Conservation (phyloP, 2,888 invertebrate genomes). For the Nudaria mundana region DNA sequence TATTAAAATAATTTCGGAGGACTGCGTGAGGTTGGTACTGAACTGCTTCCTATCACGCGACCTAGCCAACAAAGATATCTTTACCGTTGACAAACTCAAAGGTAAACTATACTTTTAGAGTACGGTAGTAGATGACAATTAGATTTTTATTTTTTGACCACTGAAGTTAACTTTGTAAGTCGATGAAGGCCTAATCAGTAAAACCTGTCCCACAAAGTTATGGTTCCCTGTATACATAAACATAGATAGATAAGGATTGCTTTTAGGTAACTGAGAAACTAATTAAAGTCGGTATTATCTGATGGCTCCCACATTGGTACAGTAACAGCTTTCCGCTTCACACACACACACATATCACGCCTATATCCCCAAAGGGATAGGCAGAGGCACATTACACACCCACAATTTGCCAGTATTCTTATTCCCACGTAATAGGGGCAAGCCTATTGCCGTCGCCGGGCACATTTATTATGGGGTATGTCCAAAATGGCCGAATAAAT, state of each 20-base stretch:
- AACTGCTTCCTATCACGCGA: slow-evolving; percentile 68
- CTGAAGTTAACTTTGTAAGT: slow-evolving; percentile 17
- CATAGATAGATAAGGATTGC: slow-evolving; percentile 53
- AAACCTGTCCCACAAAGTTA: slow-evolving; percentile 64
- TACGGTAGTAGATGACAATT: slow-evolving; percentile 20
- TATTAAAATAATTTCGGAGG: slow-evolving; percentile 76
- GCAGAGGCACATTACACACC: too few relatives aligned
- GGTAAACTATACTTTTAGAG: slow-evolving; percentile 26
- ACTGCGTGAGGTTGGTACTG: slow-evolving; percentile 70
- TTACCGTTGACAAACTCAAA: slow-evolving; percentile 29
- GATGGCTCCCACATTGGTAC: slow-evolving; percentile 28
- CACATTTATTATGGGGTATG: too few relatives aligned
- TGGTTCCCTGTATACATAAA: slow-evolving; percentile 55
- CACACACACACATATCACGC: too few relatives aligned
- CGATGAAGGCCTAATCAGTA: slow-evolving; percentile 64
- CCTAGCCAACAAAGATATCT: slow-evolving; percentile 42
- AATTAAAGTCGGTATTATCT: slow-evolving; percentile 47
- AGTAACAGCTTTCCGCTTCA: slow-evolving; percentile 17
- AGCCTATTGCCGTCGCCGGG: too few relatives aligned
- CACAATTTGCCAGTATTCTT: too few relatives aligned
- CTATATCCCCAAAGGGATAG: too few relatives aligned
- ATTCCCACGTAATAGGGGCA: too few relatives aligned
- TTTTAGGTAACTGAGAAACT: slow-evolving; percentile 50
- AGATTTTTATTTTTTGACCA: slow-evolving; percentile 7
- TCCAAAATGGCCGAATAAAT: too few relatives aligned